phyloP scores from a whole-genome alignment of 2,797 vertebrate genomes.

The Geotrypetes seraphini region DNA sequence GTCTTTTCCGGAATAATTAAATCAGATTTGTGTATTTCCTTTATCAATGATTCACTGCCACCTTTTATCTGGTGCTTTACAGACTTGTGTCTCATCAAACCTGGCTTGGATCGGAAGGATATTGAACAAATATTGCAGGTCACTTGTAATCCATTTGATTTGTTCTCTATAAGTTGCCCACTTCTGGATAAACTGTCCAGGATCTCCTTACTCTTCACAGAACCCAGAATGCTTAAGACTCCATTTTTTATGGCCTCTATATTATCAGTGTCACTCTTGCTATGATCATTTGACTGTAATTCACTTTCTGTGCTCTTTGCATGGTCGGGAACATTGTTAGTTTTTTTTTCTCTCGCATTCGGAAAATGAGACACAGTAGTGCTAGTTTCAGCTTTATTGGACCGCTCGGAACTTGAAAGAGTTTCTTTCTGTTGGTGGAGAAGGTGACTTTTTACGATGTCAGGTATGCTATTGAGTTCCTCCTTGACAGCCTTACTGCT shows the following conservation, averaged over 20 bases:
- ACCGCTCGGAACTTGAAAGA: neutral
- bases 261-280: neutral
- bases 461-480: neutral
- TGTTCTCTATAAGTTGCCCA: constrained; percentile 32
- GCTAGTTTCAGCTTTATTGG: neutral
- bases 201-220: constrained; percentile 4
- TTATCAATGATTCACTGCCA: constrained; percentile 21
- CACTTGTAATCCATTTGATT: neutral
- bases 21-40: neutral
- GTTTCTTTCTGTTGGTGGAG: neutral
- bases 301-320: neutral
- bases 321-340: neutral
- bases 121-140: constrained; percentile 81
- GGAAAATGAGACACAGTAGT: neutral
- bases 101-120: constrained; percentile 78
- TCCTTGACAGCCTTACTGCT: neutral
- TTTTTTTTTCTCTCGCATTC: neutral
- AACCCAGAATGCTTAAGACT: neutral
- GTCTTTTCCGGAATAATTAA: neutral
- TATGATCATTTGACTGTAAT: neutral
- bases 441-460: neutral
- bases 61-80: constrained; percentile 72
- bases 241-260: constrained; percentile 1
- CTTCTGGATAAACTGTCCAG: constrained; percentile 23
- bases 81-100: constrained; percentile 86